Percentiles rank a stretch among this genome's conserved stretches.
These are phyloP conservation scores for Archegozetes longisetosus DNA, from an alignment of 1,140 invertebrate genomes.

Conservation along the genomic window DNA sequence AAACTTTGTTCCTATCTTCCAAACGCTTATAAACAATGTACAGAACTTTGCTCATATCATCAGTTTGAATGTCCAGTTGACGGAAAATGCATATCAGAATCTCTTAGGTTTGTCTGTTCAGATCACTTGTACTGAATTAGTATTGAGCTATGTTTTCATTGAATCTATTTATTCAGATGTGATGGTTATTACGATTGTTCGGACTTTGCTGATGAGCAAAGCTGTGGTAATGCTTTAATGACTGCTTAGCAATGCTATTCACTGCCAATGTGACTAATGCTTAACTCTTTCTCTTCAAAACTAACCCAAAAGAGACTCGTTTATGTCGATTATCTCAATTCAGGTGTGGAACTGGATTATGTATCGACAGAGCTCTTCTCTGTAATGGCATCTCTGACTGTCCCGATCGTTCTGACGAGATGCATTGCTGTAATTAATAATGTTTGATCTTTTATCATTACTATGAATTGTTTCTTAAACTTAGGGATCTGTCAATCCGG, in stretches of 20 bases:
- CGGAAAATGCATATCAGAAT: slow-evolving; percentile 11
- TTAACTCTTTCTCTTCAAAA: no score
- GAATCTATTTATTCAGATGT: slow-evolving; percentile 22
- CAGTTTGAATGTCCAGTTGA: slow-evolving; percentile 6
- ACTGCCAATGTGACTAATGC: no score
- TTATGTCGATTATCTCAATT: slow-evolving; percentile 20
- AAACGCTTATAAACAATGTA: no score
- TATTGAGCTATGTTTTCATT: background rate
- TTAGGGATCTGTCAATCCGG: slow-evolving; percentile 31
- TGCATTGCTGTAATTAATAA: slow-evolving; percentile 23
- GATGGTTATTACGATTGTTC: slow-evolving; percentile 35
- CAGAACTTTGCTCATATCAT: slow-evolving; percentile 3
- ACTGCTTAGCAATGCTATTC: no score
- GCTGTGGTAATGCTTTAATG: slow-evolving; percentile 24
- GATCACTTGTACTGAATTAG: background rate
- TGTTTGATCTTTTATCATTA: background rate
- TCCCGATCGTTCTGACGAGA: slow-evolving; percentile 23
- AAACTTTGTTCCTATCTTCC: no score
- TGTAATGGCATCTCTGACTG: slow-evolving; percentile 23
- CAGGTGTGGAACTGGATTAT: slow-evolving; percentile 18
- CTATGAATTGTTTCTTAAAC: background rate
- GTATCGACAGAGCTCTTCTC: slow-evolving; percentile 22
- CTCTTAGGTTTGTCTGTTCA: slow-evolving; percentile 4
- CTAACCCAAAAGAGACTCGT: slow-evolving; percentile 19
- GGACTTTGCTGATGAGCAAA: slow-evolving; percentile 24